Base-by-base conservation (phyloP, 2,888 invertebrate species). In the Allygus modestus region DNA sequence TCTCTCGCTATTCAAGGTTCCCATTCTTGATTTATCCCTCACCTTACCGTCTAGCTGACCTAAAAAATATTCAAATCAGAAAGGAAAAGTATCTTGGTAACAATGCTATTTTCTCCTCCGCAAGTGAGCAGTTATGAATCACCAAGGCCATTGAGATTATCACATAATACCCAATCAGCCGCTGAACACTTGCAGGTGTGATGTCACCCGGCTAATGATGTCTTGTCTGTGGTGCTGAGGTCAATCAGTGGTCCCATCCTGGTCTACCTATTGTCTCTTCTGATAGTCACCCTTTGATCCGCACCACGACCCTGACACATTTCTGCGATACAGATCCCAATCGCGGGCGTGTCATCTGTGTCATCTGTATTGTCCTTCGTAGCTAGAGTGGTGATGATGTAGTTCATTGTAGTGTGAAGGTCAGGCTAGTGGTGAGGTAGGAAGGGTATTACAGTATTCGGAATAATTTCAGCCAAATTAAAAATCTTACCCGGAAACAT, bases 121-220 rank as follows among this genome's bases (percentile, higher is more conserved):
- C 65, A 31, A 31, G 28, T 15, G 28, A 31, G 12, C 12, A 58
- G 23, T 58, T 54, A 54, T 54, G 54, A 54, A 23, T 54, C 54
- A 54, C 54, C 65, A 65, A 65, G 65, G 28, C 17, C 31, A 23
- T 4, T 31, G 15, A 0, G 65, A 65, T 65, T 65, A 65, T 65
- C 65, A 28, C 65, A 65, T 65, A 65, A 65, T 65, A 17, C 31
- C 15, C 65, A 65, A 65, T 65, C 65, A 31, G 31, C 20, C 54
- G 23, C 2, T 54, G 54, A 54, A 20, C 65, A 12, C 31, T 65
- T 5, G 28, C n/a, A 31, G 28, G 1, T 4, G 28, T 65, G 65
- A 65, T 28, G 31, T 65, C 65, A 65, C 12, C 28, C 5, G 1
- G 12, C 65, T 65, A 65, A 31, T 65, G 65, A 31, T 17, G 65